Evolutionary conservation across 2,113 vertebrate genomes (phyloP).

Genomic region (Thalassoma bifasciatum): DNA sequence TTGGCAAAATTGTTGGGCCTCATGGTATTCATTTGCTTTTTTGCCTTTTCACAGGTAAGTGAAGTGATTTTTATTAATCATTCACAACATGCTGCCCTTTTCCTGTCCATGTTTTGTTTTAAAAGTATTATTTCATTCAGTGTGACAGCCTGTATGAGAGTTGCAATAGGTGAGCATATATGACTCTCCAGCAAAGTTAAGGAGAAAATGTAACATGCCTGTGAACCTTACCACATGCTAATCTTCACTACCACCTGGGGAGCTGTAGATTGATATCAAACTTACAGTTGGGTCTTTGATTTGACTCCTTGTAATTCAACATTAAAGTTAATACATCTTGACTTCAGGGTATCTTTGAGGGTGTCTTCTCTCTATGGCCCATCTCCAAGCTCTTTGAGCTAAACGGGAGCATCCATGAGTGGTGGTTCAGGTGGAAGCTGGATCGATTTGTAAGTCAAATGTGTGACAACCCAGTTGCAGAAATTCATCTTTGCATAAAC

Average conservation of each 20-base stretch:
- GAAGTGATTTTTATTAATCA: not conserved
- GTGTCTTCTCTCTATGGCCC: conserved; percentile 94
- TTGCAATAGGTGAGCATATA: no score
- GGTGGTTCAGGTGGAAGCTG: conserved; percentile 98
- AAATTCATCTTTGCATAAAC: not conserved
- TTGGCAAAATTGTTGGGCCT: conserved; percentile 89
- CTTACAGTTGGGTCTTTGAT: not conserved
- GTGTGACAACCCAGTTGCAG: conserved; percentile 36
- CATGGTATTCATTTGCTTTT: conserved; percentile 91
- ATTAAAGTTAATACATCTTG: conserved; percentile 1
- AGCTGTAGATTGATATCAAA: no score
- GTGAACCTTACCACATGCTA: no score
- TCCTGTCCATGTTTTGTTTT: no score
- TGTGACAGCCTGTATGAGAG: no score
- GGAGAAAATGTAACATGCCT: no score
- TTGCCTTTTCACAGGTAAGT: conserved; percentile 93
- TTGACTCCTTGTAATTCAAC: not conserved
- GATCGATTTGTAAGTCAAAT: conserved; percentile 91
- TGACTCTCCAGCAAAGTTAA: no score
- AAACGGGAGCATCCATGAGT: conserved; percentile 93
- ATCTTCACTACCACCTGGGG: no score
- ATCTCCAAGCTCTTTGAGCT: conserved; percentile 94
- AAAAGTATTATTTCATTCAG: no score
- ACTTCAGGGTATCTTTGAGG: conserved; percentile 92
- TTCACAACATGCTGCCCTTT: no score